A percentile compares a stretch with the other conserved stretches of the same genome.
These are phyloP conservation scores for Halisarca cf. caerulea DNA, from an alignment of 37 sponge, comb jelly and placozoan genomes.

Conservation along the genomic window DNA sequence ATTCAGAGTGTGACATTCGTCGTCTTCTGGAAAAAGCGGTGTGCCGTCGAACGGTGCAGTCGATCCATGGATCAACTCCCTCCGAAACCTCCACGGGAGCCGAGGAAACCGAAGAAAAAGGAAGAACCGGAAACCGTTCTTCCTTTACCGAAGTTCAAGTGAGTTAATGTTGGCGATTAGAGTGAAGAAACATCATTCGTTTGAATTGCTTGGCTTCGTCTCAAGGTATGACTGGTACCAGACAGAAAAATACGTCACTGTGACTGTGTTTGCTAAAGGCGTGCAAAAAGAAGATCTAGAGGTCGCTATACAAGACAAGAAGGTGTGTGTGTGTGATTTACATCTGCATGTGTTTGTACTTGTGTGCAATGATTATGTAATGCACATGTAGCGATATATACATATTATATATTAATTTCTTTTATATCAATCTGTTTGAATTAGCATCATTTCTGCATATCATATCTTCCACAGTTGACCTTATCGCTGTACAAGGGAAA, in stretches of 20 bases:
- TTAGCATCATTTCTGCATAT: too few relatives aligned
- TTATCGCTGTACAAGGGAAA: too few relatives aligned
- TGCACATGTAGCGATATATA: too few relatives aligned
- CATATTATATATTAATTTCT: too few relatives aligned
- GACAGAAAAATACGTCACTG: neutral
- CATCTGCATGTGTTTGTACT: neutral
- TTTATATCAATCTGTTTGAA: too few relatives aligned
- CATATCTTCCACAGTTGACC: too few relatives aligned
- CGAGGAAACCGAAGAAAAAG: neutral
- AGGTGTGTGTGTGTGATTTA: slow-evolving; percentile 19
- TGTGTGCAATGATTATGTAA: too few relatives aligned
- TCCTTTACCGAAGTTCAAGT: neutral
- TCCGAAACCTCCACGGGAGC: neutral
- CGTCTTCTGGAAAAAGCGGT: too few relatives aligned
- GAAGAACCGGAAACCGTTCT: neutral
- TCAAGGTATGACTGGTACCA: slow-evolving; percentile 4
- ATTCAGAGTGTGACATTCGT: too few relatives aligned
- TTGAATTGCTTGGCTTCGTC: neutral
- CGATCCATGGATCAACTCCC: slow-evolving; percentile 9
- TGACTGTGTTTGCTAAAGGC: neutral
- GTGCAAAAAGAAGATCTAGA: neutral
- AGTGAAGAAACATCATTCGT: neutral
- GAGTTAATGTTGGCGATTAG: too few relatives aligned
- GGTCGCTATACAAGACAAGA: neutral
- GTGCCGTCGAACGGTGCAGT: too few relatives aligned